phyloP scores from a whole-genome alignment of 2,888 invertebrate genomes.

The Barypeithes pellucidus region DNA sequence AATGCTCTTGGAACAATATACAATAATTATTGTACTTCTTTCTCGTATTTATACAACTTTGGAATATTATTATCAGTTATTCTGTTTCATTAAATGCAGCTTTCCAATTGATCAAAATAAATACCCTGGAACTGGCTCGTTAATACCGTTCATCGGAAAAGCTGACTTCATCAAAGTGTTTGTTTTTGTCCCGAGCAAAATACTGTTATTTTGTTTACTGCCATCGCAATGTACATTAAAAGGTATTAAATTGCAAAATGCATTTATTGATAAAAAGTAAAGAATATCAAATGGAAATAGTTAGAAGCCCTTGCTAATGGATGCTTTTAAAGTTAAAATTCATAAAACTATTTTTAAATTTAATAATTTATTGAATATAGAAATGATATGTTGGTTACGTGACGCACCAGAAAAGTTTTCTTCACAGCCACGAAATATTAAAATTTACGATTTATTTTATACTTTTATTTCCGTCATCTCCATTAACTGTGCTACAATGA shows the following conservation, averaged over 20 bases:
- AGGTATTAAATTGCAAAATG: slow-evolving; percentile 12
- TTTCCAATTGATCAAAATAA: background rate
- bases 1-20: too few species aligned
- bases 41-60: too few species aligned
- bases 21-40: too few species aligned
- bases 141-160: background rate
- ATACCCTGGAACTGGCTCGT: background rate
- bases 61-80: background rate
- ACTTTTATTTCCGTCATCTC: too few species aligned
- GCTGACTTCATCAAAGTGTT: background rate
- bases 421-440: too few species aligned
- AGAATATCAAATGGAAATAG: background rate
- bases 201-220: background rate
- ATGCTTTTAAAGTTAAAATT: background rate
- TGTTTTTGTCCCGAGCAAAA: background rate
- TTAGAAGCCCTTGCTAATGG: slow-evolving; percentile 8
- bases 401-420: too few species aligned
- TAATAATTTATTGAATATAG: too few species aligned
- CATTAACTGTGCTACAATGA: too few species aligned
- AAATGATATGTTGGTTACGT: too few species aligned
- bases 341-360: background rate
- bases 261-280: slow-evolving; percentile 21
- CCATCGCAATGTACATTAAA: slow-evolving; percentile 3
- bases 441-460: too few species aligned
- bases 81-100: background rate